phyloP scores from a whole-genome alignment of 2,888 invertebrate species.

The Tenthredo scrophulariae region DNA sequence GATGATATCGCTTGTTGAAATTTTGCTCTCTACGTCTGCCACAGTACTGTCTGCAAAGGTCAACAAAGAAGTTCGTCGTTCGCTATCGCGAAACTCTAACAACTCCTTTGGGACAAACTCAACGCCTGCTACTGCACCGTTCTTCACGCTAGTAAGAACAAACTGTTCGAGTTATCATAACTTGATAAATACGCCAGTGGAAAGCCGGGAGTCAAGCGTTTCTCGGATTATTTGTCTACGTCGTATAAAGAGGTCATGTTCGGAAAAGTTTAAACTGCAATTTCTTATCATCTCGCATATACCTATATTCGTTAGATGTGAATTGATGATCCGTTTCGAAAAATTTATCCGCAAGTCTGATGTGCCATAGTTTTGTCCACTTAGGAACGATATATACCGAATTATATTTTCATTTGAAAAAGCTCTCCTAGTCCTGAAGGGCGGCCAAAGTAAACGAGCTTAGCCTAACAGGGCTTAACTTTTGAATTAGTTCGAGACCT shows the following conservation, averaged over 20 bases:
- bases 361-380: background rate
- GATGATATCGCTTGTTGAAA: slow-evolving; percentile 37
- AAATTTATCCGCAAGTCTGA: background rate
- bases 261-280: background rate
- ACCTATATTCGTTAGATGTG: background rate
- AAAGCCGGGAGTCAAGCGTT: slow-evolving; percentile 41
- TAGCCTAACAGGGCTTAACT: slow-evolving; percentile 47
- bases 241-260: slow-evolving; percentile 9
- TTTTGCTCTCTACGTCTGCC: slow-evolving; percentile 24
- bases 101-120: slow-evolving; percentile 45
- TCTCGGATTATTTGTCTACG: slow-evolving; percentile 23
- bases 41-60: slow-evolving; percentile 41
- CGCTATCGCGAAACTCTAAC: slow-evolving; percentile 38
- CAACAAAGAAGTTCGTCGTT: slow-evolving; percentile 40
- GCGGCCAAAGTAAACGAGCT: slow-evolving; percentile 31
- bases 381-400: slow-evolving; percentile 1
- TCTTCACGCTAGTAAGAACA: slow-evolving; percentile 26
- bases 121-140: slow-evolving; percentile 27
- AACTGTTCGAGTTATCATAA: slow-evolving; percentile 52
- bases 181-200: slow-evolving; percentile 47
- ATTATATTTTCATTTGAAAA: slow-evolving; percentile 17
- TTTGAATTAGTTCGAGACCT: slow-evolving; percentile 46
- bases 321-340: background rate
- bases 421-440: background rate
- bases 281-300: background rate